Conservation (phyloP, 92 coral and sea anemone species). For the Epizoanthus rinbou region DNA sequence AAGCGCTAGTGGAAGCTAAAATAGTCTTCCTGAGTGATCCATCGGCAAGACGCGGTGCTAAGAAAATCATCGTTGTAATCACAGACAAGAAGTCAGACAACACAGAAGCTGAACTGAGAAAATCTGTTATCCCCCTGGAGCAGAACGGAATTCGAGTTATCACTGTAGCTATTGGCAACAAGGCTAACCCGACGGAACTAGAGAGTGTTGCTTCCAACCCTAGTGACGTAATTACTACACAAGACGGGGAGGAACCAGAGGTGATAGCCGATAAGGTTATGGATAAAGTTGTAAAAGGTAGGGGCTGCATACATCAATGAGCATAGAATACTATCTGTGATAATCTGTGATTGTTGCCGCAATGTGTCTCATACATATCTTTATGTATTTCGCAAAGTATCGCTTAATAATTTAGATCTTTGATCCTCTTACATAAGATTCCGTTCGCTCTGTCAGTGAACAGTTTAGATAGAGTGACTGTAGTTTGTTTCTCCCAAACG, state of each 20-base stretch:
- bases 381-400: no score
- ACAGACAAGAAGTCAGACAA: constrained; percentile 73
- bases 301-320: background rate
- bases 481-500: no score
- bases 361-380: no score
- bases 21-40: constrained; percentile 1
- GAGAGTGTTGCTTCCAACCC: constrained; percentile 43
- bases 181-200: constrained; percentile 62
- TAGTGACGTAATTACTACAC: constrained; percentile 48
- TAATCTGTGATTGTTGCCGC: no score
- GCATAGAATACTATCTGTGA: no score
- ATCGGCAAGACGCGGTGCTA: constrained; percentile 59
- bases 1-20: constrained; percentile 17
- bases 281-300: constrained; percentile 67
- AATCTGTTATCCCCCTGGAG: constrained; percentile 54
- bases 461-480: no score
- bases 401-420: no score
- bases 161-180: constrained; percentile 81
- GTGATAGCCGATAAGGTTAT: constrained; percentile 62
- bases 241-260: constrained; percentile 60
- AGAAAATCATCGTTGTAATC: constrained; percentile 77
- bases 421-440: no score
- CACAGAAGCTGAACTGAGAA: constrained; percentile 42
- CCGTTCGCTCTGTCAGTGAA: no score
- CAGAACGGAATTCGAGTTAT: constrained; percentile 74